phyloP scores from a whole-genome alignment of 2,113 vertebrate genomes.

The Grus americana region DNA sequence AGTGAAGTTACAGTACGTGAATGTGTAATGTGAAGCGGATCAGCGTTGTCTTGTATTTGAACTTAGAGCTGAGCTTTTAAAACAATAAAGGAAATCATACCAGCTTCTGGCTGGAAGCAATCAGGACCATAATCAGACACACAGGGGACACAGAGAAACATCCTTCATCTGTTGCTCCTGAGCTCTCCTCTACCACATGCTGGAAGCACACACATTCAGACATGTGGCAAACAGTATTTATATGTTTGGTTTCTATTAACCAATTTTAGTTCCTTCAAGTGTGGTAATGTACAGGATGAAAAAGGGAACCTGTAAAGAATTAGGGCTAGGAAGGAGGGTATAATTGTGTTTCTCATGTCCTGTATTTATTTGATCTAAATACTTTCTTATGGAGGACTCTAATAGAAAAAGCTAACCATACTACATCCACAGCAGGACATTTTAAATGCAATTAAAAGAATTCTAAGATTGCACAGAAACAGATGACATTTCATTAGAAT shows the following conservation, averaged over 20 bases:
- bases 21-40: neutral
- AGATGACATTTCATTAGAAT: neutral
- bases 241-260: neutral
- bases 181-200: neutral
- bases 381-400: neutral
- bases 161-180: neutral
- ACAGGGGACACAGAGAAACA: neutral
- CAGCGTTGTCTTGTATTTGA: neutral
- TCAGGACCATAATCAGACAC: neutral
- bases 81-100: neutral
- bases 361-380: neutral
- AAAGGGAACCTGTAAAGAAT: neutral
- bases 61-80: neutral
- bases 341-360: accelerated
- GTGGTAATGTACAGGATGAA: neutral
- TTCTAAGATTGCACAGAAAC: neutral
- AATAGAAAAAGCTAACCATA: neutral
- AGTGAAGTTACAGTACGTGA: neutral
- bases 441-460: neutral
- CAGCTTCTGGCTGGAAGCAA: neutral
- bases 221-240: neutral
- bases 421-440: neutral
- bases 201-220: neutral
- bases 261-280: neutral
- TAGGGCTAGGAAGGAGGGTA: neutral